Evolutionary conservation across 2,113 vertebrate species (phyloP).

Genomic region (Galbula dea): DNA sequence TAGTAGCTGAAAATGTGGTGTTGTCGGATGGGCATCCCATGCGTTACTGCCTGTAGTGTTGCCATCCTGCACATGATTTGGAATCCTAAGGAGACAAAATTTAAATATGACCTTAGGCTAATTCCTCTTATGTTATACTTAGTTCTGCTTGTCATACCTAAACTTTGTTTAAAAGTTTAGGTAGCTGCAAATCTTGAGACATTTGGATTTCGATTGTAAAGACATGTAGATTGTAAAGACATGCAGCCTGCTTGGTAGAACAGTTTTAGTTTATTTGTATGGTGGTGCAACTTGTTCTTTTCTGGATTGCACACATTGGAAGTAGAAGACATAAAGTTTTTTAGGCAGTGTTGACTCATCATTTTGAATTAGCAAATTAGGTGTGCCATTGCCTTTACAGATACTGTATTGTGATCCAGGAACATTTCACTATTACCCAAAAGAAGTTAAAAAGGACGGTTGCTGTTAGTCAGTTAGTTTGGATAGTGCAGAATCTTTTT

Average conservation of each 20-base stretch:
- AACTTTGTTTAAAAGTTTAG: not conserved
- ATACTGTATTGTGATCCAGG: not conserved
- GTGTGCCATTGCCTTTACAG: not conserved
- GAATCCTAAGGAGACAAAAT: not conserved
- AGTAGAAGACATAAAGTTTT: not conserved
- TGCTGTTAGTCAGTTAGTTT: not conserved
- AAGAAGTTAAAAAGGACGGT: not conserved
- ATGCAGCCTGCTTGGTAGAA: not conserved
- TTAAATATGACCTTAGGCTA: not conserved
- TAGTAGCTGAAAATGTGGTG: not conserved
- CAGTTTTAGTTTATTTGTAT: not conserved
- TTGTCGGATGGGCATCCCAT: not conserved
- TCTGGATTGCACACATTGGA: not conserved
- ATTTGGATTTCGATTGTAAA: too few relatives aligned
- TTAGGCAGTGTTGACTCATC: not conserved
- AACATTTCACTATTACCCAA: not conserved
- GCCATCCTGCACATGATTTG: not conserved
- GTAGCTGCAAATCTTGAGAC: too few relatives aligned
- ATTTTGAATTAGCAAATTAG: not conserved
- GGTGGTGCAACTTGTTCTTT: not conserved
- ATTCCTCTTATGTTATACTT: not conserved
- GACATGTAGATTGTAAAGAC: not conserved
- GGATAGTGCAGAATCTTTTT: not conserved
- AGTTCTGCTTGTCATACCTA: not conserved
- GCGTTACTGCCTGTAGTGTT: not conserved